Evolutionary conservation across 2,888 invertebrate species (phyloP).

Genomic region (Formica aserva): DNA sequence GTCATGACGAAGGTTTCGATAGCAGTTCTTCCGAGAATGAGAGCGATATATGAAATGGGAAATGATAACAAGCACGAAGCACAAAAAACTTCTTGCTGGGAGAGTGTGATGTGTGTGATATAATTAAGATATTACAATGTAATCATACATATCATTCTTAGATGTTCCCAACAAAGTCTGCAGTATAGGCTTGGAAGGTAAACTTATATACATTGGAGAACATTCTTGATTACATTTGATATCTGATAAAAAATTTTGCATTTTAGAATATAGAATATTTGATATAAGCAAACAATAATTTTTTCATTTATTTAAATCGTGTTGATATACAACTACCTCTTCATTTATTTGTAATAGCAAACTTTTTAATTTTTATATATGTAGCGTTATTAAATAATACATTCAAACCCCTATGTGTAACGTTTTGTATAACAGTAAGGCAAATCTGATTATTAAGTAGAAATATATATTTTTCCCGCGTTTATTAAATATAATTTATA

Average conservation of each 20-base stretch:
- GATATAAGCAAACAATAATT: not conserved
- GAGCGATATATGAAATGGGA: slow-evolving; percentile 61
- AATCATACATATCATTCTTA: slow-evolving; percentile 60
- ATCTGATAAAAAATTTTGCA: not conserved
- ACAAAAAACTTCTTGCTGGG: slow-evolving; percentile 15
- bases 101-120: slow-evolving; percentile 14
- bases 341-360: slow-evolving; percentile 13
- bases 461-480: not conserved
- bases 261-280: not conserved
- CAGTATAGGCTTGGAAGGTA: slow-evolving; percentile 37
- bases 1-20: slow-evolving; percentile 71
- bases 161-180: slow-evolving; percentile 22
- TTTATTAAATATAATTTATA: not conserved
- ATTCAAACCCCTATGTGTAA: slow-evolving; percentile 12
- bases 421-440: slow-evolving; percentile 5
- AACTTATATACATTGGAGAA: slow-evolving; percentile 22
- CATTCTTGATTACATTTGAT: slow-evolving; percentile 23
- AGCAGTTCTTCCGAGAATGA: slow-evolving; percentile 74
- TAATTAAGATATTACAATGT: slow-evolving; percentile 21
- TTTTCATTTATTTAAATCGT: slow-evolving; percentile 6
- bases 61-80: slow-evolving; percentile 58
- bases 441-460: not conserved
- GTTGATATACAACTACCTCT: slow-evolving; percentile 15
- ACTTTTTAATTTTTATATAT: not conserved
- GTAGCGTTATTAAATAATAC: not conserved